Evolutionary conservation across 2,888 invertebrate genomes (phyloP), one percentile per base, ranked within the genome.

Genomic region (Atrina japonica): DNA sequence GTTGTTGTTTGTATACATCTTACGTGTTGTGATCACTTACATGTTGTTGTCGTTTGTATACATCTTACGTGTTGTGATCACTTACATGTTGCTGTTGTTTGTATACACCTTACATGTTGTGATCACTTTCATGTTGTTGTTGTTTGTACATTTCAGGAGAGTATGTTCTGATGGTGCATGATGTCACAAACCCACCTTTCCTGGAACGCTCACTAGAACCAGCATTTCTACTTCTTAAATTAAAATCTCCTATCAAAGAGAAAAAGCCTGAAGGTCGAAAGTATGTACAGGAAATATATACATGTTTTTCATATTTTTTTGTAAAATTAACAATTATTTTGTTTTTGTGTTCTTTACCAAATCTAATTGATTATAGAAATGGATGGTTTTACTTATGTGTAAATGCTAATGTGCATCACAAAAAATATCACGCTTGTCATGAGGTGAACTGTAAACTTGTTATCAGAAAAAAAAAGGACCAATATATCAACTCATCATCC

Each of bases 151-250:
- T 63, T 64, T n/a, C 77, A 89, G 90, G 88, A 40, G 88, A 88
- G 65, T 88, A 88, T 68, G 85, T 90, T 2, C 61, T 90, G 35
- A 87, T 89, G 80, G 88, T 86, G 3, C 79, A 82, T 47, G 89
- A 89, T 69, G 84, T 88, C 0, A 89, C 89, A 25, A 80, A 70
- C 11, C 89, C 89, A 18, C 86, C 88, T 16, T 89, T 88, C 69
- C 75, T 89, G 80, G 86, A 82, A 7, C 55, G 74, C 47, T 75
- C 63, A 2, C 76, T 88, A 29, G 82, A 86, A 60, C 86, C 89
- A 23, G 87, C 85, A 11, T 89, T 84, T 72, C 64, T 87, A 2
- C 73, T 84, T 0, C 73, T 88, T 25, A 85, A 83, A 65, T 58
- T 86, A 30, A 83, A 79, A 55, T 73, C 77, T 43, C 83, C 81